Percentiles rank a stretch among this genome's conserved stretches.
These are phyloP conservation scores for Callimorpha dominula DNA, from an alignment of 2,888 invertebrate genomes.

Conservation along the genomic window DNA sequence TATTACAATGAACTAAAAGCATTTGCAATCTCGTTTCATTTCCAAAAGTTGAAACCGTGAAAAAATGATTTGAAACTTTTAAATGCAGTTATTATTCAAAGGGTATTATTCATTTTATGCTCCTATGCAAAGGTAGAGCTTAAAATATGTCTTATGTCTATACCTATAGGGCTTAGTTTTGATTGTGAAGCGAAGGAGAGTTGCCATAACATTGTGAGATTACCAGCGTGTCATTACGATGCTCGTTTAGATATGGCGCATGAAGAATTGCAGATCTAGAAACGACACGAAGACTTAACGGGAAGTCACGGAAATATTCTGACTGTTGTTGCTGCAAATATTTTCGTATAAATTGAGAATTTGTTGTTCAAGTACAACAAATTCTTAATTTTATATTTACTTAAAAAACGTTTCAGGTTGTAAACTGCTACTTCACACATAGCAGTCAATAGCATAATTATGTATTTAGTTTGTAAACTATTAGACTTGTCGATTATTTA, in stretches of 20 bases:
- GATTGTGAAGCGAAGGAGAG: slow-evolving; percentile 40
- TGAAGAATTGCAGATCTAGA: slow-evolving; percentile 83
- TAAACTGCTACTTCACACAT: too few relatives aligned
- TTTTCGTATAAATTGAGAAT: too few relatives aligned
- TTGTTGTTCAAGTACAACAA: too few relatives aligned
- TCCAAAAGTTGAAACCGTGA: slow-evolving; percentile 36
- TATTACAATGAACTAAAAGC: slow-evolving; percentile 10
- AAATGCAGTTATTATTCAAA: slow-evolving; percentile 63
- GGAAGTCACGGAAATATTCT: slow-evolving; percentile 48
- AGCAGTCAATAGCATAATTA: too few relatives aligned
- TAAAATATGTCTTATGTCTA: slow-evolving; percentile 44
- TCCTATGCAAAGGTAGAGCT: slow-evolving; percentile 27
- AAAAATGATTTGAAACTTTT: slow-evolving; percentile 54
- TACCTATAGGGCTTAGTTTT: slow-evolving; percentile 59
- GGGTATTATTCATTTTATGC: slow-evolving; percentile 59
- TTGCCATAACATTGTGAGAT: slow-evolving; percentile 75
- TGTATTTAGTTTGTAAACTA: too few relatives aligned
- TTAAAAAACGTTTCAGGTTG: too few relatives aligned
- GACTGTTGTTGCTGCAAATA: slow-evolving; percentile 23
- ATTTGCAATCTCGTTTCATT: slow-evolving; percentile 31
- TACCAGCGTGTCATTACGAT: slow-evolving; percentile 83
- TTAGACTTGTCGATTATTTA: too few relatives aligned
- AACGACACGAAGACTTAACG: slow-evolving; percentile 66
- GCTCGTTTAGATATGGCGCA: slow-evolving; percentile 83
- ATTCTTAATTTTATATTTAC: too few relatives aligned